Base-by-base conservation (phyloP, 2,113 vertebrate species). In the Syngnathus scovelli region DNA sequence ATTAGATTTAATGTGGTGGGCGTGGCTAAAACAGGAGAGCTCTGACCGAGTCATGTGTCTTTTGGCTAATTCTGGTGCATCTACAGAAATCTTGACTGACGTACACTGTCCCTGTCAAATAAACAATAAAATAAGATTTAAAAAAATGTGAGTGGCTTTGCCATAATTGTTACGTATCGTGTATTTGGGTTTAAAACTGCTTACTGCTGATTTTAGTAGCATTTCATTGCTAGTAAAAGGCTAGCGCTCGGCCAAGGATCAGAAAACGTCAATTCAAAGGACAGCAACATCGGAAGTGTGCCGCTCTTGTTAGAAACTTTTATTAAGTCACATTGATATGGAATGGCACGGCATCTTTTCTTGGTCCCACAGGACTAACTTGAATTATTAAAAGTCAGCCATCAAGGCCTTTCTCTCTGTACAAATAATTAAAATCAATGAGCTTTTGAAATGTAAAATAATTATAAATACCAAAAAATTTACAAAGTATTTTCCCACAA, bases 351-450 rank as follows among this genome's bases (percentile, higher is more conserved):
- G 82, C 87, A 89, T 88, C 65, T 88, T 87, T 75, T 41, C 88
- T 74, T 89, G 83, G 90, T 92, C 91, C 91, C 86, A 83, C 90
- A 90, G 83, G 89, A 91, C 88, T 83, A 83, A 88, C 71, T 85
- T 78, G 76, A 92, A 92, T 89, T 93, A 90, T 90, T 90, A 92
- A 91, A 93, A 91, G 88, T 92, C 89, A 92, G 90, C 92, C 88
- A 86, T 91, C 90, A 94, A 91, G 91, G 91, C 84, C 90, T 88
- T 85, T 92, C 85, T 67, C 83, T 95, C 95, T 95, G 90, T 96
- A 98, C 94, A 98, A 91, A 92, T 90, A 88, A 89, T 93, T 95
- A 94, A 93, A 96, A 93, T 94, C 92, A 96, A 95, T 95, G 83
- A 92, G 88, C 79, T 87, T 91, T 70, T 86, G 87, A 92, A 83